These are phyloP conservation scores for Atlantisia rogersi DNA, from an alignment of 2,113 vertebrate species.

Conservation along the genomic window DNA sequence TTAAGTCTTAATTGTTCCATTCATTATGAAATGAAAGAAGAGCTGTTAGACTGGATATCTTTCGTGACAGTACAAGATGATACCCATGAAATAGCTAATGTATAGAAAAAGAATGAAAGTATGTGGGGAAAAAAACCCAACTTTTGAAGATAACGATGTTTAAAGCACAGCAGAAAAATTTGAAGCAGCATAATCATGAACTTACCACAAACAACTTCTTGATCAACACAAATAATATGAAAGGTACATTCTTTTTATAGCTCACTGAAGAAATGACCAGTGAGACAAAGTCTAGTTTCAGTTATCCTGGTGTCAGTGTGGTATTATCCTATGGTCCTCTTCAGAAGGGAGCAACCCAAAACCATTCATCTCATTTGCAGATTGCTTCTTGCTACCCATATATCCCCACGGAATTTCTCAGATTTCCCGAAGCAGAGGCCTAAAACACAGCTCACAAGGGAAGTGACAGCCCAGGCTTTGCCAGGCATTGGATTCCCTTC, in stretches of 20 bases:
- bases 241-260: neutral
- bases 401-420: neutral
- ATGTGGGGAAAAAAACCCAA: neutral
- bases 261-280: neutral
- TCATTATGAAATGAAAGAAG: slow-evolving; percentile 67
- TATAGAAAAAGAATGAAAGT: slow-evolving; percentile 4
- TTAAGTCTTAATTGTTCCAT: slow-evolving; percentile 75
- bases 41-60: slow-evolving; percentile 42
- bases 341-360: neutral
- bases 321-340: neutral
- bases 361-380: neutral
- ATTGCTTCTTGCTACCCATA: fast-evolving
- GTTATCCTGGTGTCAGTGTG: fast-evolving
- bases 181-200: slow-evolving; percentile 22
- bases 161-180: neutral
- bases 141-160: slow-evolving; percentile 1
- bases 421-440: neutral
- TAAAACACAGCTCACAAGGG: fast-evolving
- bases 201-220: neutral
- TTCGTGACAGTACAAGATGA: slow-evolving; percentile 30
- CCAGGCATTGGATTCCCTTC: fast-evolving
- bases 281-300: neutral
- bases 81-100: neutral
- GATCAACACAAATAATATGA: neutral
- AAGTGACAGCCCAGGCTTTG: neutral